phyloP scores from a whole-genome alignment of 2,888 invertebrate species.

The Andricus quercusramuli region DNA sequence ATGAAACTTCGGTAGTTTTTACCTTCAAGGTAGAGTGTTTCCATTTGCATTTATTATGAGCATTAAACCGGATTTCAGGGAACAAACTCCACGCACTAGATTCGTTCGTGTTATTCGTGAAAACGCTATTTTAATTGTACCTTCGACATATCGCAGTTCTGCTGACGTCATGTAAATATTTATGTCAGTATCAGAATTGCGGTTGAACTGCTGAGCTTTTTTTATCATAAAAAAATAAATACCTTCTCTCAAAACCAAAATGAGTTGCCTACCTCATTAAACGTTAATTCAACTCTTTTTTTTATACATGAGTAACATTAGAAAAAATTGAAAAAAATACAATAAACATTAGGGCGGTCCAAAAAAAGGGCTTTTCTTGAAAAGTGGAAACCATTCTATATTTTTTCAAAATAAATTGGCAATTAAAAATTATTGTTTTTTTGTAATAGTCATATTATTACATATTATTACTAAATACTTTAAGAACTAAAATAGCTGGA shows the following conservation, averaged over 20 bases:
- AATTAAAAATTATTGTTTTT: no score
- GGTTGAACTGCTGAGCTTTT: not conserved
- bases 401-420: no score
- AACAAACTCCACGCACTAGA: slow-evolving; percentile 9
- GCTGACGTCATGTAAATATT: slow-evolving; percentile 37
- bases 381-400: no score
- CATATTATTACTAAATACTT: no score
- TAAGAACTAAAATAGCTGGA: no score
- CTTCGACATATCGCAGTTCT: slow-evolving; percentile 25
- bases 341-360: no score
- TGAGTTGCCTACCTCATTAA: no score
- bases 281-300: no score
- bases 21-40: not conserved
- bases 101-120: not conserved
- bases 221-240: not conserved
- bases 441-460: no score
- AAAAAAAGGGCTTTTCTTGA: no score
- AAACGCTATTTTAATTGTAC: slow-evolving; percentile 36
- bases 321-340: no score
- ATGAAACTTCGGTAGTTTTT: not conserved
- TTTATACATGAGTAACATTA: no score
- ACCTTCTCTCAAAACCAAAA: not conserved
- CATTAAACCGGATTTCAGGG: slow-evolving; percentile 13
- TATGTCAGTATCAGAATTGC: slow-evolving; percentile 11
- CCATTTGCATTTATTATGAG: not conserved